Base-by-base conservation (phyloP, 2,888 invertebrate species). In the Smittia sp. region DNA sequence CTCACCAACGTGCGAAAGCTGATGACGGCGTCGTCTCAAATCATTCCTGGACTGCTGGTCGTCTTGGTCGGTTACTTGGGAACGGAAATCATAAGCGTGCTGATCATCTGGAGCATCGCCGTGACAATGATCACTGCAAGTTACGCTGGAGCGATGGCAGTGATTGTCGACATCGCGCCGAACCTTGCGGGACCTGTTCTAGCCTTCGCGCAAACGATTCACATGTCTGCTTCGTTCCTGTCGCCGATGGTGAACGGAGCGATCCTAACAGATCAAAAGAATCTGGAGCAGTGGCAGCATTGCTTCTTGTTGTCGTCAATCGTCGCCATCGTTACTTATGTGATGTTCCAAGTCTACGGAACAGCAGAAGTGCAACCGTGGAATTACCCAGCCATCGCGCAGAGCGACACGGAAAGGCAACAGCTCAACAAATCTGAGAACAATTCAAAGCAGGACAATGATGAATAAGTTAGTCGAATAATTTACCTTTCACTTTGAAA, bases 151-250 rank as follows among this genome's bases (percentile, higher is more conserved):
- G 90, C 90, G 1, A 90, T 90, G 88, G 90, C 90, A 0, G 90
- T 88, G 78, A 88, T 90, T 75, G 89, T 91, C 15, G 91, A 91
- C 79, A 88, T 91, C 75, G 89, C 90, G 0, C 90, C 91, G n/a
- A 90, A 91, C 81, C 87, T 89, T 77, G 90, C 91, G 70, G 91
- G 86, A 70, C 89, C 89, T 38, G 88, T 90, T 63, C 80, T 90
- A 76, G 89, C 90, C 13, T 90, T 90, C 79, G 89, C 89, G 76
- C 90, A 90, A 82, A 90, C 90, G n/a, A 89, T 90, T 77, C 90
- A 90, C 80, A 90, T 90, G 90, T 86, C 88, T 11, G 90, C 90
- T 27, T 89, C 89, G 77, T 90, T 90, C 78, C 78, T 90, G 41
- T 89, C 89, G 68, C 90, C 90, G 0, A 79, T 89, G 73, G 86